Base-by-base conservation (phyloP, 2,888 invertebrate species). In the Ochropleura plecta region DNA sequence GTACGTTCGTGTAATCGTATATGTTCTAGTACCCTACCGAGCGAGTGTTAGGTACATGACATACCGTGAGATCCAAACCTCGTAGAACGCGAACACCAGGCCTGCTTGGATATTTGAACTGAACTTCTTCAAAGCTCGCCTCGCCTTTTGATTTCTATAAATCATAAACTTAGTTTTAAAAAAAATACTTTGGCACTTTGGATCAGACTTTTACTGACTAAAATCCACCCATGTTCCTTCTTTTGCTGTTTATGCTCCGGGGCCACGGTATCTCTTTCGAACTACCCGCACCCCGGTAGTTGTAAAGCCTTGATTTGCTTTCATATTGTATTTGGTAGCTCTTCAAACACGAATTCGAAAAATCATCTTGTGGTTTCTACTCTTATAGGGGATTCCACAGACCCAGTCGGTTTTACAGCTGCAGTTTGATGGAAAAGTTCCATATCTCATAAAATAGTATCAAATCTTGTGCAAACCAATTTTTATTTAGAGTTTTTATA, bases 21-120 rank as follows among this genome's bases (percentile, higher is more conserved):
- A 30, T 20, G 14, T 30, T 8, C 16, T n/a, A 10, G 5, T n/a
- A 7, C 14, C 14, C 48, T 42, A 42, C 44, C 30, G 8, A 10
- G 5, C 46, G 8, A 60, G 8, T 57, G 42, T 18, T 70, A n/a
- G n/a, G n/a, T n/a, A n/a, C n/a, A n/a, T n/a, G n/a, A 72, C 72
- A 18, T 40, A 98, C 97, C 42, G 95, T 91, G 40, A 98, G 93
- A 75, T 97, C 93, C 6, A 98, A 92, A 0, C 97, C 97, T 80
- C 97, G 97, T 6, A 99, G 93, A 1, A 99, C 97, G 66, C 95
- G 94, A 0, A 97, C 96, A 82, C 97, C 97, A 0, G 97, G 97
- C 82, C 99, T 96, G 8, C 97, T 97, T 0, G 99, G 98, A 91
- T 99, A 99, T 30, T 96, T 94, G 92, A 98, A 98, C 73, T 97